These are phyloP conservation scores for Cosmia trapezina DNA, from an alignment of 2,888 invertebrate genomes.

Conservation along the genomic window DNA sequence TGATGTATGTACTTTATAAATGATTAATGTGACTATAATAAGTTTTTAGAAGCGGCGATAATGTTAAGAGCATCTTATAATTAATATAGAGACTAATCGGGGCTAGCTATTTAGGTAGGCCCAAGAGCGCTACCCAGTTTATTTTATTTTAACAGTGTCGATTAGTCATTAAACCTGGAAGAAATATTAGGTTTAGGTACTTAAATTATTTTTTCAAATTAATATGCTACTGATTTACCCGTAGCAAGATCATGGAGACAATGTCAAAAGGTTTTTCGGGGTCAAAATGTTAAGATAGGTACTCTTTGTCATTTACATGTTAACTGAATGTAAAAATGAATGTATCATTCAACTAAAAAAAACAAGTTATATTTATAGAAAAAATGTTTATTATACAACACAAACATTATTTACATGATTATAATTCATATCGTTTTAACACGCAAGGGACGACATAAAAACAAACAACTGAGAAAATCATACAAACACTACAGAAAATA, in stretches of 20 bases:
- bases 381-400: conserved; percentile 84
- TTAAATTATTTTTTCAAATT: neutral
- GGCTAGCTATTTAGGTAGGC: neutral
- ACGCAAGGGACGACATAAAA: conserved; percentile 67
- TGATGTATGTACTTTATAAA: neutral
- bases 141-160: too few relatives aligned
- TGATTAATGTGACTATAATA: neutral
- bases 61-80: neutral
- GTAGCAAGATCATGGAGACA: neutral
- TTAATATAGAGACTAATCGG: neutral
- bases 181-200: neutral
- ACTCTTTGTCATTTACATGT: neutral
- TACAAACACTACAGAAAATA: conserved; percentile 55
- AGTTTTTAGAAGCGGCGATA: neutral
- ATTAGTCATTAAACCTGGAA: neutral
- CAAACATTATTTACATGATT: conserved; percentile 85
- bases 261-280: conserved; percentile 1
- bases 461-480: conserved; percentile 72
- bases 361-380: conserved; percentile 58
- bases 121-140: neutral
- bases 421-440: conserved; percentile 72
- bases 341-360: conserved; percentile 9
- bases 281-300: neutral
- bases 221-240: neutral
- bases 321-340: neutral